Evolutionary conservation across 2,888 invertebrate species (phyloP), one percentile per base, ranked within the genome.

Genomic region (Odiellus spinosus): DNA sequence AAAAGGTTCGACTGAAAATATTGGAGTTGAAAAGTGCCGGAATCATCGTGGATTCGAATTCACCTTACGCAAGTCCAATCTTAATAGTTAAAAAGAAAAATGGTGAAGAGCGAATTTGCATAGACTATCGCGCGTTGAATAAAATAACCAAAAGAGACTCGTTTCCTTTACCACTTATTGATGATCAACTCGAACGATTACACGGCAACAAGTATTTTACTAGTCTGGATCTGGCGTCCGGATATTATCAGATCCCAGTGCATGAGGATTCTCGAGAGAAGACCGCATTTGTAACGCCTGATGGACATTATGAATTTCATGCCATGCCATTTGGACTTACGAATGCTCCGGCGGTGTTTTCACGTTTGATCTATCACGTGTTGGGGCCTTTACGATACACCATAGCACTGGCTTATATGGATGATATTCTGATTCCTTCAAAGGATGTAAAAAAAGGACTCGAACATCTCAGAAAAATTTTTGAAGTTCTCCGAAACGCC

Each of bases 61-160:
- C 41, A 6, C 32, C 40, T 11, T 46, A 21, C 11, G 26, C 40
- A 2, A 41, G 34, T 14, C 41, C 41, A 20, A 14, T 41, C 2
- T 35, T 48, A 11, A n/a, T 44, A 1, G 41, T 48, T 1, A 39
- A 47, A n/a, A 47, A 48, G 18, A 47, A 49, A 8, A 26, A 36
- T 19, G 43, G 33, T 2, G 42, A 18, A 6, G 15, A n/a, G 3
- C 18, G 32, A n/a, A 19, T 20, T 10, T 42, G 34, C 4, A 40
- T 44, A 12, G 39, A 47, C 17, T 47, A 43, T 15, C 38, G 36
- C 2, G 38, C 17, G 14, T 34, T 46, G 17, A 46, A 46, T 17
- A 12, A 14, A 8, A 42, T 46, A 8, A 46, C 46, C 3, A 33
- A 38, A 17, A 18, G 14, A 10, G 41, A 42, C 19, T 12, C 17